Conservation (phyloP, 2,888 invertebrate species). For the Rotaria magnacalcarata region DNA sequence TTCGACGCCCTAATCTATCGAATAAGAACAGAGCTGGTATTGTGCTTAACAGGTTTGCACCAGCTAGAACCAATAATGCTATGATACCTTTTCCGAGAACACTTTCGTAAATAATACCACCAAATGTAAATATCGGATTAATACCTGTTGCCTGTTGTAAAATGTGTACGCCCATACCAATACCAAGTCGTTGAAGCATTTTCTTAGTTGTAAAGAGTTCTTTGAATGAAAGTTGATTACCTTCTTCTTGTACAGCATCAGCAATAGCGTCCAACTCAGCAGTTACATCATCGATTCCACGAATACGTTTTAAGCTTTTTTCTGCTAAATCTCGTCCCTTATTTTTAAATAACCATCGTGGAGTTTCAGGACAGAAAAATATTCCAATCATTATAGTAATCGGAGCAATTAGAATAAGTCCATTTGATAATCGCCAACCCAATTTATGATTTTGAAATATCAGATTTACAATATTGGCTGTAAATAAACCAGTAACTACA, state of each 20-base stretch:
- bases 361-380: conserved; percentile 24
- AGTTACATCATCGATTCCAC: background rate
- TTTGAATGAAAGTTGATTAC: background rate
- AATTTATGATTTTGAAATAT: background rate
- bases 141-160: conserved; percentile 24
- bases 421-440: conserved; percentile 15
- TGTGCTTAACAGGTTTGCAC: conserved; percentile 1
- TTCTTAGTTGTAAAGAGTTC: conserved; percentile 4
- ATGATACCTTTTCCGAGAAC: conserved; percentile 19
- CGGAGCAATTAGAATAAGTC: conserved; percentile 24
- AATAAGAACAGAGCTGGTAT: conserved; percentile 14
- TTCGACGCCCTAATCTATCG: background rate
- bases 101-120: conserved; percentile 21
- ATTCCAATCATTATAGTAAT: conserved; percentile 1
- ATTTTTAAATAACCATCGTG: conserved; percentile 3
- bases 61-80: background rate
- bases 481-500: background rate
- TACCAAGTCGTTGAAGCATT: conserved; percentile 17
- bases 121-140: conserved; percentile 15
- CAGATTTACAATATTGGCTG: background rate
- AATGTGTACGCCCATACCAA: background rate
- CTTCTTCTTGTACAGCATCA: background rate
- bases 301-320: background rate
- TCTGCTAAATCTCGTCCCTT: conserved; percentile 8
- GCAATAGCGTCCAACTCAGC: background rate